Conservation (phyloP, 2,888 invertebrate species). For the Pterostichus madidus region DNA sequence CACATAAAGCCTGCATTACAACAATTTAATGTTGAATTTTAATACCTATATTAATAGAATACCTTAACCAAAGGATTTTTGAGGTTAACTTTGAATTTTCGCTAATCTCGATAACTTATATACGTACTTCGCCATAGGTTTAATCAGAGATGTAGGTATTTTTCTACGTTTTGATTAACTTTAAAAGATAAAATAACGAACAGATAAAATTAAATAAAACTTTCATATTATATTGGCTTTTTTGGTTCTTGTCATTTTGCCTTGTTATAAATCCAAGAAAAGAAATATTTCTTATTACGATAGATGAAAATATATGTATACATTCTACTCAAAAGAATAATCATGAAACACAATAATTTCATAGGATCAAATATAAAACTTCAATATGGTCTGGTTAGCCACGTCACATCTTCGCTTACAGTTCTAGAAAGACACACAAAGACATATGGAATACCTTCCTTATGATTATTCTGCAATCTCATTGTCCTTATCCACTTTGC, state of each 20-base stretch:
- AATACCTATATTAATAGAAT: too few species aligned
- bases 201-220: too few species aligned
- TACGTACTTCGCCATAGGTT: too few species aligned
- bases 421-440: not conserved
- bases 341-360: slow-evolving; percentile 28
- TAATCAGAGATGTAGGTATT: too few species aligned
- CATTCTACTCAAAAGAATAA: not conserved
- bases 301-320: not conserved
- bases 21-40: too few species aligned
- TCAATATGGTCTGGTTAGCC: slow-evolving; percentile 30
- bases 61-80: too few species aligned
- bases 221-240: too few species aligned
- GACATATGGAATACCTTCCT: slow-evolving; percentile 21
- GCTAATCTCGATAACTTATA: too few species aligned
- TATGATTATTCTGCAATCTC: slow-evolving; percentile 43
- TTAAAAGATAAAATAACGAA: too few species aligned
- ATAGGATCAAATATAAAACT: slow-evolving; percentile 30
- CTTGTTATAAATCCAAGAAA: not conserved
- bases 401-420: not conserved
- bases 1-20: too few species aligned
- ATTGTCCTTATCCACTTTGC: slow-evolving; percentile 39
- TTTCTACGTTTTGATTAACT: too few species aligned
- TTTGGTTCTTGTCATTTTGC: not conserved
- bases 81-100: too few species aligned
- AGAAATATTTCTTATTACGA: not conserved